These are phyloP conservation scores for Trissolcus japonicus DNA, from an alignment of 2,888 invertebrate species.

Conservation along the genomic window DNA sequence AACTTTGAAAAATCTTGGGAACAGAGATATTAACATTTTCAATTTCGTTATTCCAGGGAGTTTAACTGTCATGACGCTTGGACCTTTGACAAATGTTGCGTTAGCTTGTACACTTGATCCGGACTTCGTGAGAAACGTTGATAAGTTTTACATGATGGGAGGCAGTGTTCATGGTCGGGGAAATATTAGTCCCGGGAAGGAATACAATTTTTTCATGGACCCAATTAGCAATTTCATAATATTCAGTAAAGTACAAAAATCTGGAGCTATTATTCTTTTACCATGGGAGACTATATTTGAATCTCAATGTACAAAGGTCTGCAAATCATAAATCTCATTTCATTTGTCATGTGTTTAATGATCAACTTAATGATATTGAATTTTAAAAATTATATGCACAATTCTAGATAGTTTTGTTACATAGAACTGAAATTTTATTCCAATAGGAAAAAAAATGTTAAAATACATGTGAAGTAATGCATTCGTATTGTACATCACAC, in stretches of 20 bases:
- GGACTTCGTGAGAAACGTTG: constrained; percentile 15
- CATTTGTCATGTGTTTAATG: not conserved
- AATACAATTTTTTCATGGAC: constrained; percentile 80
- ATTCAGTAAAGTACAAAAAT: constrained; percentile 71
- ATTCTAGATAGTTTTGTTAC: no score
- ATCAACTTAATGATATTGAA: not conserved
- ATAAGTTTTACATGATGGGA: constrained; percentile 70
- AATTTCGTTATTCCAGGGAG: constrained; percentile 62
- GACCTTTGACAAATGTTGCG: constrained; percentile 79
- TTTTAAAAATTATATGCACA: no score
- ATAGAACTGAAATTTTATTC: not conserved
- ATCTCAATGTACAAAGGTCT: constrained; percentile 65
- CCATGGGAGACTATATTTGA: constrained; percentile 77
- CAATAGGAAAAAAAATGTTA: not conserved
- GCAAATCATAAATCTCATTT: constrained; percentile 1
- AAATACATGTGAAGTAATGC: not conserved
- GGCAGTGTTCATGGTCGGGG: constrained; percentile 62
- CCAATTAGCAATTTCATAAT: constrained; percentile 80
- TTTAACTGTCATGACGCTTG: constrained; percentile 74
- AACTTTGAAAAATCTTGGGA: not conserved
- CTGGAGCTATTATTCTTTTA: constrained; percentile 71
- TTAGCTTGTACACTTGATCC: constrained; percentile 76
- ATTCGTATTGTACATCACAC: not conserved
- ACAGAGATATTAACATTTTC: not conserved
- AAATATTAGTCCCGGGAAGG: constrained; percentile 69